A percentile compares a stretch with the other conserved stretches of the same genome.
phyloP scores from a whole-genome alignment of 2,888 invertebrate species.

The Athripsodes cinereus region DNA sequence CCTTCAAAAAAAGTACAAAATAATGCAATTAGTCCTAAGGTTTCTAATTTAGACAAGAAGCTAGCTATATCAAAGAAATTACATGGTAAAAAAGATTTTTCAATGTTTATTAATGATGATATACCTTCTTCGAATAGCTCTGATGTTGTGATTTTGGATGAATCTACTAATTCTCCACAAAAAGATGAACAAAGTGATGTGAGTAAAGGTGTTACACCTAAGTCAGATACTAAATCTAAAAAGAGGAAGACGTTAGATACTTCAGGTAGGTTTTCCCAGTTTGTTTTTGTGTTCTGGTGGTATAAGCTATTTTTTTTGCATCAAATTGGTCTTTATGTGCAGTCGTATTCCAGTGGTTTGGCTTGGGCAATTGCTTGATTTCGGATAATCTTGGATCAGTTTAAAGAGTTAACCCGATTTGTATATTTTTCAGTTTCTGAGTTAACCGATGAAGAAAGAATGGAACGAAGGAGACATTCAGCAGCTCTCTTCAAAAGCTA shows the following conservation, averaged over 20 bases:
- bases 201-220: neutral
- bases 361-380: no score
- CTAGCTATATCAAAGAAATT: constrained; percentile 12
- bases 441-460: constrained; percentile 60
- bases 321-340: no score
- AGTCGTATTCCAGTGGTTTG: no score
- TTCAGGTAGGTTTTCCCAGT: constrained; percentile 9
- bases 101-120: constrained; percentile 15
- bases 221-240: constrained; percentile 16
- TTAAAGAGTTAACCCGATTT: no score
- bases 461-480: constrained; percentile 60
- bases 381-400: neutral
- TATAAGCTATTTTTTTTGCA: no score
- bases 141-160: neutral
- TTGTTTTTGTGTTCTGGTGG: no score
- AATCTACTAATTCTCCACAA: neutral
- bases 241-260: constrained; percentile 18
- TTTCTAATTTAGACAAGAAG: constrained; percentile 6
- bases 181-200: neutral
- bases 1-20: neutral
- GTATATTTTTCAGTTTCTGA: constrained; percentile 31
- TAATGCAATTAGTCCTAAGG: neutral
- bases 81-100: constrained; percentile 20
- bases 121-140: neutral
- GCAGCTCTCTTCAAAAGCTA: constrained; percentile 68